Base-by-base conservation (phyloP, 92 coral and sea anemone species). In the Diadumene lineata region DNA sequence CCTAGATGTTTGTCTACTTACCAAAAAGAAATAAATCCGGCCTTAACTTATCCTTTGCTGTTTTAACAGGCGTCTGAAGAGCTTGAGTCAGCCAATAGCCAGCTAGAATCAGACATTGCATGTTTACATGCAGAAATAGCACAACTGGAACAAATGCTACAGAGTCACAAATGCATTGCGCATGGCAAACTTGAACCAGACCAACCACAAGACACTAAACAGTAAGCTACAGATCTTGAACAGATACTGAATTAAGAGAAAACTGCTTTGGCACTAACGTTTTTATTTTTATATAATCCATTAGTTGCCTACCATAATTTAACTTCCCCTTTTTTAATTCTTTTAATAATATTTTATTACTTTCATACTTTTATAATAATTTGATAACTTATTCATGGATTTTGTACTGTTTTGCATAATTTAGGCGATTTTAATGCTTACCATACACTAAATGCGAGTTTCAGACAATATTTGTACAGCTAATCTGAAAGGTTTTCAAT, bases 71-170 rank as follows among this genome's bases (percentile, higher is more conserved):
- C 88, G 57, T 88, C 94, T 6, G 93, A 94, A 31, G 97, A 91
- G 60, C 92, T 94, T 9, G 90, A 88, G 53, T 64, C 97, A 60
- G 98, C 98, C 34, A 94, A 94, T 80, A 89, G 88, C 34, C 93
- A 87, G 30, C 82, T 94, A 31, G 98, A 94, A 82, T 79, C 92
- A 26, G 93, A 91, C 56, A 94, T 94, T 53, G 92, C 93, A 1
- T 92, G 85, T 31, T 89, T 94, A 25, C 87, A 80, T 34, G 90
- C 90, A 50, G 98, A 94, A 74, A 81, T 87, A 27, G 87, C 82
- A 57, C 93, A 88, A 56, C 86, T 94, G 11, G 97, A 91, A 69
- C 73, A 79, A 70, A 91, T 94, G 97, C 89, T 94, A 21, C 89
- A 86, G 61, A 89, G 89, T 55, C 98, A 94, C 78, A 90, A 86